Evolutionary conservation across 2,888 invertebrate species (phyloP).

Genomic region (Pachliopta kotzebuea): DNA sequence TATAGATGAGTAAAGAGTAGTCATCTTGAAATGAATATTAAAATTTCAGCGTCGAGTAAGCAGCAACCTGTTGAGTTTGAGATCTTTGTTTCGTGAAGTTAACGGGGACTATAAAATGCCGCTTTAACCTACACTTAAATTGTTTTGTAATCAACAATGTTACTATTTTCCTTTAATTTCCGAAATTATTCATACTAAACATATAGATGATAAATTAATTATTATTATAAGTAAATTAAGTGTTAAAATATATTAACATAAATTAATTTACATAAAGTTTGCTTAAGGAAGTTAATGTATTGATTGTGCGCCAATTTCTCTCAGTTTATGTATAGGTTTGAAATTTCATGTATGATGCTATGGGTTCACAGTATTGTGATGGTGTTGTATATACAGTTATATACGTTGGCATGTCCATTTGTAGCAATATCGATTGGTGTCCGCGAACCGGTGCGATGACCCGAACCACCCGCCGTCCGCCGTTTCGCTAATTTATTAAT

Average conservation of each 20-base stretch:
- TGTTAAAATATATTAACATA: too few relatives aligned
- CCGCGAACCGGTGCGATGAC: slow-evolving; percentile 69
- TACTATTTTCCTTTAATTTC: too few relatives aligned
- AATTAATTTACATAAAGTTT: too few relatives aligned
- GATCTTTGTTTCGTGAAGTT: slow-evolving; percentile 58
- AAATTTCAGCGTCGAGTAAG: slow-evolving; percentile 31
- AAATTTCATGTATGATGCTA: slow-evolving; percentile 39
- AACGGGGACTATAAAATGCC: slow-evolving; percentile 49
- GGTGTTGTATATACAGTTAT: slow-evolving; percentile 57
- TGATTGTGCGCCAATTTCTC: background rate
- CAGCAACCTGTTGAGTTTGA: slow-evolving; percentile 70
- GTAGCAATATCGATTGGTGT: slow-evolving; percentile 75
- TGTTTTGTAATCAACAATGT: background rate
- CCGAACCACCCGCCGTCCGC: slow-evolving; percentile 55
- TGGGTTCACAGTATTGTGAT: slow-evolving; percentile 37
- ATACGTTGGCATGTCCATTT: slow-evolving; percentile 74
- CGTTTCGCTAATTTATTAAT: slow-evolving; percentile 78
- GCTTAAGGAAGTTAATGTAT: too few relatives aligned
- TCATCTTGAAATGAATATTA: background rate
- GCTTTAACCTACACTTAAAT: slow-evolving; percentile 28
- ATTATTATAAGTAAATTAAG: too few relatives aligned
- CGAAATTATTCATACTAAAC: too few relatives aligned
- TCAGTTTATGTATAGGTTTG: background rate
- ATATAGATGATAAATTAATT: too few relatives aligned
- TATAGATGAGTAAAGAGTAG: background rate